Evolutionary conservation across 1,140 invertebrate species (phyloP).

Genomic region (Galendromus occidentalis): DNA sequence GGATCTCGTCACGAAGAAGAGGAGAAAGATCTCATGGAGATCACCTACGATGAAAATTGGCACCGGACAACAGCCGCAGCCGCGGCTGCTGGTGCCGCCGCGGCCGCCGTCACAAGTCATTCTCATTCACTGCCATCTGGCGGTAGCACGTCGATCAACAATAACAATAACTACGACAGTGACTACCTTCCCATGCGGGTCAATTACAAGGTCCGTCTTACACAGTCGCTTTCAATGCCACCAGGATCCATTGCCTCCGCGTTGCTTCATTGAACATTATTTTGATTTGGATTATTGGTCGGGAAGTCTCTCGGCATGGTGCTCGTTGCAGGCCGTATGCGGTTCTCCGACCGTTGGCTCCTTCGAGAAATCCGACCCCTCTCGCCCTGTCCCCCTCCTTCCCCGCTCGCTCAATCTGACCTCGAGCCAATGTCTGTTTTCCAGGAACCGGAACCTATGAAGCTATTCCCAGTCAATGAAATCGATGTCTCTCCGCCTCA

Average conservation of each 20-base stretch:
- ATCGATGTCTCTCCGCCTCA: neutral
- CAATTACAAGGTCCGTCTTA: constrained; percentile 1
- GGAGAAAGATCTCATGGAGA: constrained; percentile 21
- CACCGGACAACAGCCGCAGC: neutral
- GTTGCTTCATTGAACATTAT: too few species aligned
- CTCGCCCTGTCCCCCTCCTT: too few species aligned
- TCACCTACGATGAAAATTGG: constrained; percentile 21
- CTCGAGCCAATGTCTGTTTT: too few species aligned
- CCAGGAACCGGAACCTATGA: neutral
- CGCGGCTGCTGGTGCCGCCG: neutral
- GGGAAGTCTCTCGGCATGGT: too few species aligned
- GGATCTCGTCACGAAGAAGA: constrained; percentile 18
- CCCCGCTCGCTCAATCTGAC: too few species aligned
- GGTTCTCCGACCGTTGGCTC: too few species aligned
- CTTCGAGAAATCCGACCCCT: too few species aligned
- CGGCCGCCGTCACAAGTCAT: neutral
- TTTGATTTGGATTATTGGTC: too few species aligned
- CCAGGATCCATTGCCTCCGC: too few species aligned
- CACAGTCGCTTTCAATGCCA: too few species aligned
- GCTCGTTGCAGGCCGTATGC: too few species aligned
- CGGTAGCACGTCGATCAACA: neutral
- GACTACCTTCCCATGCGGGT: constrained; percentile 2
- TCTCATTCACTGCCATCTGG: neutral
- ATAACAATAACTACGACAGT: neutral
- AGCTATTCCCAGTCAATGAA: neutral